Evolutionary conservation across 2,888 invertebrate genomes (phyloP).

Genomic region (Campaea margaritaria): DNA sequence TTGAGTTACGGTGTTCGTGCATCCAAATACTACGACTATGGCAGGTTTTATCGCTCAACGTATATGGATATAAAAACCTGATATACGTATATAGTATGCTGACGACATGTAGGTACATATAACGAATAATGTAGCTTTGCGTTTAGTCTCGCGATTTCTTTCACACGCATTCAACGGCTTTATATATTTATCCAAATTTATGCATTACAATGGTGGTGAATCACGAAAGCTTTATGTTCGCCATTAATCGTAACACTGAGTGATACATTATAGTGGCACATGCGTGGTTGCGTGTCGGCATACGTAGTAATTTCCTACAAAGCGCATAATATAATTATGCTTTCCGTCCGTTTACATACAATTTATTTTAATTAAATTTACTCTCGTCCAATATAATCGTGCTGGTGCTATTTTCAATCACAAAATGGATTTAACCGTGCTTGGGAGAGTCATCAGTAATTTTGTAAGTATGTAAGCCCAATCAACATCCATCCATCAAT

Average conservation of each 20-base stretch:
- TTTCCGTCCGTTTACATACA: not conserved
- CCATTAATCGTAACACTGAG: constrained; percentile 7
- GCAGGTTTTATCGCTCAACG: constrained; percentile 65
- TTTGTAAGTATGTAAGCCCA: constrained; percentile 69
- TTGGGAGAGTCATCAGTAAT: constrained; percentile 74
- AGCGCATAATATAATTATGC: not conserved
- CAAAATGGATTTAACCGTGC: constrained; percentile 72
- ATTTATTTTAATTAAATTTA: not conserved
- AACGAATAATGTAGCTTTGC: constrained; percentile 51
- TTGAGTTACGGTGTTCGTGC: constrained; percentile 71
- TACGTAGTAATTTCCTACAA: not conserved
- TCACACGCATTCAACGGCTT: constrained; percentile 68
- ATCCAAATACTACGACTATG: constrained; percentile 59
- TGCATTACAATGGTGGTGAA: constrained; percentile 7
- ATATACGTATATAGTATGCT: constrained; percentile 42
- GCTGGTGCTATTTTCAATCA: too few relatives aligned
- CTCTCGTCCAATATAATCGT: too few relatives aligned
- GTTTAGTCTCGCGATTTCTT: constrained; percentile 69
- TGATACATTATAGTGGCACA: not conserved
- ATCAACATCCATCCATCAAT: not conserved
- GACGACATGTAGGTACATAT: constrained; percentile 43
- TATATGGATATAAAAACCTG: constrained; percentile 70
- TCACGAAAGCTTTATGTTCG: constrained; percentile 6
- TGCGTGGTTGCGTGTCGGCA: not conserved
- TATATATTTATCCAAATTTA: constrained; percentile 30